Evolutionary conservation across 1,140 invertebrate species (phyloP), one percentile per base, ranked within the genome.

Genomic region (Orius laevigatus): DNA sequence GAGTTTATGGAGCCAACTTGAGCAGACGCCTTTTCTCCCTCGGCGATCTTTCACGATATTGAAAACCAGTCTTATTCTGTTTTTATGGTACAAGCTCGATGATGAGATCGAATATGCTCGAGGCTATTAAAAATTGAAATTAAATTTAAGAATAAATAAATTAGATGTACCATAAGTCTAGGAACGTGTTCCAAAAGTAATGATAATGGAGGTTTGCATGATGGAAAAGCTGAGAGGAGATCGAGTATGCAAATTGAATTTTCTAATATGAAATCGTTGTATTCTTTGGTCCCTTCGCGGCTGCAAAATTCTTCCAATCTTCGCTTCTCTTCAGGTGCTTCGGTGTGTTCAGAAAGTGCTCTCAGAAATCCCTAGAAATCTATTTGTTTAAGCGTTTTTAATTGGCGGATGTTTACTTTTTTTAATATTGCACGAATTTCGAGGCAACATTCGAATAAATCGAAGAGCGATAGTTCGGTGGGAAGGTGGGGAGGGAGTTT

Each of bases 21-120:
- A 80, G 56, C 78, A 79, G 9, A 84, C 58, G 16, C 81, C 81
- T 59, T 70, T 67, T 50, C 69, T 66, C 25, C 62, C 58, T 56
- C 70, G 67, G 1, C 58, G 58, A 46, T 74, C 62, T 50, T 70
- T 57, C 25, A 78, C 62, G 6, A 82, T 63, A 59, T 77, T 81
- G 57, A 85, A 86, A 34, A 76, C 75, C 55, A 86, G 73, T 50
- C 71, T 70, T 8, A 85, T 53, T 31, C 61, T 53, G 40, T 65
- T 63, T 5, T 62, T 53, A 38, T 66, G 51, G 43, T 59, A 56
- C 38, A 72, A 55, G 5, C 70, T 68, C 53, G 76, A 81, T 46
- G 79, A 84, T 5, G 76, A 73, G 54, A 88, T 80, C 2, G 84
- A 88, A 66, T 88, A 90, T 14, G 81, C 74, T 48, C 86, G 65